Conservation (phyloP, 30 jellyfish, hydroid and myxozoan species). For the Aurelia sp. region DNA sequence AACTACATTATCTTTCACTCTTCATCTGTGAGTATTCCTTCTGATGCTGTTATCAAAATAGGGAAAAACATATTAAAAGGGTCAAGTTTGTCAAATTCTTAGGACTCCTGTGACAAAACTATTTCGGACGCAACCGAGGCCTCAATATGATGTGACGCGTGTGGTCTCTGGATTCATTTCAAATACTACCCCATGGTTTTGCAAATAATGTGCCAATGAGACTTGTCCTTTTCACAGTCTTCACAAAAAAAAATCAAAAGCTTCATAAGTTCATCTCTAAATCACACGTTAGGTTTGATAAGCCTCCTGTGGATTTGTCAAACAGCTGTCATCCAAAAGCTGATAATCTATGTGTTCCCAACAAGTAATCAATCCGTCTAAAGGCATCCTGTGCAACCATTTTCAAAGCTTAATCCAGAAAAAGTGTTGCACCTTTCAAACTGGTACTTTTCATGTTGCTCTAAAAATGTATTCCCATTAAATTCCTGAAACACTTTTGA, state of each 20-base stretch:
- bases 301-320: background rate
- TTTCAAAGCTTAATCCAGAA: background rate
- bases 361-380: background rate
- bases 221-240: background rate
- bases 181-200: background rate
- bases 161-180: too few relatives aligned
- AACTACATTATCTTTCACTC: too few relatives aligned
- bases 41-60: too few relatives aligned
- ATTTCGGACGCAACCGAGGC: constrained; percentile 8
- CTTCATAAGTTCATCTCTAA: background rate
- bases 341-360: background rate
- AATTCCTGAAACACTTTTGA: background rate
- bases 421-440: background rate
- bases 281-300: background rate
- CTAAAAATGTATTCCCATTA: background rate
- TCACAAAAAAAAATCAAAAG: background rate
- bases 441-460: constrained; percentile 1
- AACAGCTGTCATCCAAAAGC: background rate
- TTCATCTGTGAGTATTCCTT: too few relatives aligned
- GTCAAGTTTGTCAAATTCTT: too few relatives aligned
- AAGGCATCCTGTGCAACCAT: background rate
- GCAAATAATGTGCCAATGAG: background rate
- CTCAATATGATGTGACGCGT: background rate
- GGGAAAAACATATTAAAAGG: too few relatives aligned
- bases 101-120: constrained; percentile 15